A percentile compares a stretch with the other conserved stretches of the same genome.
Evolutionary conservation across 2,888 invertebrate species (phyloP).

Genomic region (Marronus borbonicus): DNA sequence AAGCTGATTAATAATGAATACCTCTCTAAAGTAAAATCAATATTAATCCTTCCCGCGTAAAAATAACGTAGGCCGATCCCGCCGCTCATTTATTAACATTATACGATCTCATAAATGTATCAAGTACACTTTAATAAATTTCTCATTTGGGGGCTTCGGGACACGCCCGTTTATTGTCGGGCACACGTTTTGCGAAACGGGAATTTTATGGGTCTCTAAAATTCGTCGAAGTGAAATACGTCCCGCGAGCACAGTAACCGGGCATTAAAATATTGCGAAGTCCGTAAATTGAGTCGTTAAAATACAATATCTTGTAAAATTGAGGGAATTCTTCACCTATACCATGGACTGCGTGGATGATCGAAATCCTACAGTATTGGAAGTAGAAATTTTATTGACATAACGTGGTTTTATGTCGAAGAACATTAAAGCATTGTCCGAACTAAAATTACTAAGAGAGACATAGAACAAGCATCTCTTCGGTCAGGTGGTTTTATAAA

Average conservation of each 20-base stretch:
- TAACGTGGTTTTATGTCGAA: not conserved
- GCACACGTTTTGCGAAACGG: slow-evolving; percentile 29
- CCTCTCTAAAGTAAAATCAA: slow-evolving; percentile 17
- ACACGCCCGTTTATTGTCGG: slow-evolving; percentile 35
- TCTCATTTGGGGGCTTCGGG: slow-evolving; percentile 25
- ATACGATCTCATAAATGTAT: slow-evolving; percentile 28
- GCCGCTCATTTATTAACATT: slow-evolving; percentile 6
- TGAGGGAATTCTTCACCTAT: slow-evolving; percentile 13
- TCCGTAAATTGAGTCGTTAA: slow-evolving; percentile 37
- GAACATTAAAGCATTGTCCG: not conserved
- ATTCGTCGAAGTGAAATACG: slow-evolving; percentile 18
- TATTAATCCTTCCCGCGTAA: slow-evolving; percentile 5
- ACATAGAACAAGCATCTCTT: not conserved
- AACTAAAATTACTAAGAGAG: not conserved
- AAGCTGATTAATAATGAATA: slow-evolving; percentile 3
- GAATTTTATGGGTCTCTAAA: slow-evolving; percentile 33
- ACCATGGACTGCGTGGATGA: not conserved
- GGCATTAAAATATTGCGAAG: slow-evolving; percentile 33
- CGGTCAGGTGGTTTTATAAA: too few species aligned
- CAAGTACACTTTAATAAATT: slow-evolving; percentile 31
- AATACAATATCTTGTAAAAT: slow-evolving; percentile 43
- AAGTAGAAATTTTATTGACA: slow-evolving; percentile 6
- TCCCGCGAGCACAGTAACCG: slow-evolving; percentile 23
- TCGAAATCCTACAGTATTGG: not conserved
- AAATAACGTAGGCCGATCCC: not conserved